Evolutionary conservation across 2,113 vertebrate species (phyloP).

Genomic region (Crocuta crocuta): DNA sequence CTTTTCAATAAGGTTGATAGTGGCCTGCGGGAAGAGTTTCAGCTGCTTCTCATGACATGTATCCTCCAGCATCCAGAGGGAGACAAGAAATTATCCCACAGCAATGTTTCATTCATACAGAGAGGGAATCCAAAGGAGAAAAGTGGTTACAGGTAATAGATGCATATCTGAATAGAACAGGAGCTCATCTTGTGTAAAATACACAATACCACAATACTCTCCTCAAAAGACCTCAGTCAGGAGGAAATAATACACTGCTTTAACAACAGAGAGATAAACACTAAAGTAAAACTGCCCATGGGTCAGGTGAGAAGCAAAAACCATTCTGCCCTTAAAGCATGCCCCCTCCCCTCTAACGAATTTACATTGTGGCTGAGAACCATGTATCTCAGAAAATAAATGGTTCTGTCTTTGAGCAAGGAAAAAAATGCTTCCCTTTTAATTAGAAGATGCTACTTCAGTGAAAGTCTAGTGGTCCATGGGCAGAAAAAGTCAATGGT

Average conservation of each 20-base stretch:
- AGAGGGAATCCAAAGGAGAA: neutral
- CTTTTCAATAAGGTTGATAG: neutral
- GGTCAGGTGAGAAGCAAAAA: neutral
- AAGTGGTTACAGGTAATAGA: neutral
- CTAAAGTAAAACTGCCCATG: neutral
- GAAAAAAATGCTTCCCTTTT: slow-evolving; percentile 68
- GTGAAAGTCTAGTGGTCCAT: neutral
- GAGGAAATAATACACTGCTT: neutral
- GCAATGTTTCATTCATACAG: neutral
- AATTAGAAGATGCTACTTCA: slow-evolving; percentile 63
- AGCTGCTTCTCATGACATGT: neutral
- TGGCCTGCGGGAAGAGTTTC: neutral
- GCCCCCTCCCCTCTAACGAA: too few species aligned
- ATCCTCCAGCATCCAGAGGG: neutral
- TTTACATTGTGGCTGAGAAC: neutral
- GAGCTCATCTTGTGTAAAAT: neutral
- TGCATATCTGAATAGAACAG: neutral
- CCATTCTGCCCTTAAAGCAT: neutral
- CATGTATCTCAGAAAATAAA: slow-evolving; percentile 50
- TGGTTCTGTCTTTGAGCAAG: slow-evolving; percentile 45
- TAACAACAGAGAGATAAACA: neutral
- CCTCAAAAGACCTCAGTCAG: neutral
- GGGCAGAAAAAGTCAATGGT: slow-evolving; percentile 55
- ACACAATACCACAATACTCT: neutral
- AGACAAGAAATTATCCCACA: neutral